phyloP scores from a whole-genome alignment of 2,113 vertebrate genomes.

The Puffinus mauretanicus region DNA sequence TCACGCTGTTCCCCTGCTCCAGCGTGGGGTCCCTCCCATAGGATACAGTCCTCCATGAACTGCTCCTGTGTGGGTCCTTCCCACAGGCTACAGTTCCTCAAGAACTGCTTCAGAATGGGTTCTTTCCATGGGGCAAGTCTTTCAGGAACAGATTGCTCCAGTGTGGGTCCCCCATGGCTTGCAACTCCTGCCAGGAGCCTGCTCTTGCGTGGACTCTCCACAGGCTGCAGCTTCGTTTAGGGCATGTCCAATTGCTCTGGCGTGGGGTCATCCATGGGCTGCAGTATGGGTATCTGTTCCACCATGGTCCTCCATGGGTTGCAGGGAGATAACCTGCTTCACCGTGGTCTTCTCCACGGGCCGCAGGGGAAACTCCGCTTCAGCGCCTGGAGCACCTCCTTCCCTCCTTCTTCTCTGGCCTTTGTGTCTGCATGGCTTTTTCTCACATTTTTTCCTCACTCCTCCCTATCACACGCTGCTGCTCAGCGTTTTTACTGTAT shows the following conservation, averaged over 20 bases:
- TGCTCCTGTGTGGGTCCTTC: not conserved
- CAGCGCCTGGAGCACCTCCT: not conserved
- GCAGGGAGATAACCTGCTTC: not conserved
- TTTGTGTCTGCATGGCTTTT: not conserved
- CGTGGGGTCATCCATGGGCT: not conserved
- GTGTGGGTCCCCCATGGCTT: accelerated
- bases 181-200: not conserved
- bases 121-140: not conserved
- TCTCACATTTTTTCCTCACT: not conserved
- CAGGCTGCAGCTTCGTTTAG: not conserved
- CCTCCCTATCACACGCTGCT: not conserved
- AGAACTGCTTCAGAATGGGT: not conserved
- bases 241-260: not conserved
- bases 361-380: not conserved
- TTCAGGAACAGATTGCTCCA: not conserved
- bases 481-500: not conserved
- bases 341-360: not conserved
- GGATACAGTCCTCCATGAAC: not conserved
- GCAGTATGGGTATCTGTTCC: not conserved
- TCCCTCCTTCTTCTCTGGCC: not conserved
- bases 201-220: not conserved
- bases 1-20: not conserved
- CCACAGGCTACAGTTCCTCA: not conserved
- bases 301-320: not conserved
- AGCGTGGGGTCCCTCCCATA: not conserved